A percentile compares a stretch with the other conserved stretches of the same genome.
phyloP scores from a whole-genome alignment of 2,113 vertebrate genomes.

The Microtus pennsylvanicus region DNA sequence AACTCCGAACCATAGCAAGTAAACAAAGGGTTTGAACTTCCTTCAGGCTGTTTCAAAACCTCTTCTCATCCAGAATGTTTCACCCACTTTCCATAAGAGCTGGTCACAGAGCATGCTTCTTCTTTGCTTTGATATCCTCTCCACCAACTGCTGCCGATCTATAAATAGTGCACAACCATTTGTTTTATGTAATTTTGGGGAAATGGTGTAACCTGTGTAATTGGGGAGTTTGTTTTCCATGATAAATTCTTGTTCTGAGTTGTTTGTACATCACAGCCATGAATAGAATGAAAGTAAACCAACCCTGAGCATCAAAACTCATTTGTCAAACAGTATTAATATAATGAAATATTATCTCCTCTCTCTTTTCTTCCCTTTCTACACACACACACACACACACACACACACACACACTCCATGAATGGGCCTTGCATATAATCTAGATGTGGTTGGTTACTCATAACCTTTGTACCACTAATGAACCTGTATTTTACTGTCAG shows the following conservation, averaged over 20 bases:
- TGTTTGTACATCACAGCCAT: neutral
- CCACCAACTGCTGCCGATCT: neutral
- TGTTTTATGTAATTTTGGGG: slow-evolving; percentile 3
- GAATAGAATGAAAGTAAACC: neutral
- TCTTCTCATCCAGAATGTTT: neutral
- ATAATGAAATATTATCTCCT: neutral
- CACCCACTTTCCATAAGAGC: neutral
- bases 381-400: neutral
- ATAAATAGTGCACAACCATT: neutral
- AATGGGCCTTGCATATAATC: neutral
- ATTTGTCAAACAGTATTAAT: slow-evolving; percentile 28
- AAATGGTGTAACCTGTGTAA: neutral
- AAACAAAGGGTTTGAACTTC: neutral
- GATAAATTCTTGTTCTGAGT: slow-evolving; percentile 14
- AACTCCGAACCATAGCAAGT: no score
- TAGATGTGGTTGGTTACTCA: neutral
- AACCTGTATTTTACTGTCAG: neutral
- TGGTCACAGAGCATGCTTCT: accelerated
- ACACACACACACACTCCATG: neutral
- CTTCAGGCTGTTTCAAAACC: neutral
- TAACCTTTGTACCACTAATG: neutral
- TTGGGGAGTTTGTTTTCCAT: neutral
- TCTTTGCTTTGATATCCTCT: neutral
- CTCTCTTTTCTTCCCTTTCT: neutral
- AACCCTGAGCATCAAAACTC: slow-evolving; percentile 2